A percentile compares a stretch with the other conserved stretches of the same genome.
Evolutionary conservation across 2,888 invertebrate species (phyloP).

Genomic region (Apodemia hepburni): DNA sequence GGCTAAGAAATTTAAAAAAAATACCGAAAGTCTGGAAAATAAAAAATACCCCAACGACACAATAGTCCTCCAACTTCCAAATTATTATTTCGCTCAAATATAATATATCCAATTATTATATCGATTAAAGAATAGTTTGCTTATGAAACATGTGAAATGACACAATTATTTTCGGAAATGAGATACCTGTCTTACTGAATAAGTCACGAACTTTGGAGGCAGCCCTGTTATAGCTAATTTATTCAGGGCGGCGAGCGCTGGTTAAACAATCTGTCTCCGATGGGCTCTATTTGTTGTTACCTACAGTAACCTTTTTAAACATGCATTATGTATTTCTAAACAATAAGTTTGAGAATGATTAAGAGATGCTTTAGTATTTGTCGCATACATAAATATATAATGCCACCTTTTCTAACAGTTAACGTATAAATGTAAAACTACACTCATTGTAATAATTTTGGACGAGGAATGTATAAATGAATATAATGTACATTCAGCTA

Average conservation of each 20-base stretch:
- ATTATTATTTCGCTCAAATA: too few relatives aligned
- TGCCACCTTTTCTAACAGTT: conserved; percentile 3
- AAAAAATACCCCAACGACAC: too few relatives aligned
- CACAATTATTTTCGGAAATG: too few relatives aligned
- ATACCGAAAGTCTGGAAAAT: too few relatives aligned
- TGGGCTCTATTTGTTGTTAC: conserved; percentile 24
- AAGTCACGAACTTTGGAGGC: background rate
- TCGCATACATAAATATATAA: conserved; percentile 12
- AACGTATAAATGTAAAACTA: conserved; percentile 3
- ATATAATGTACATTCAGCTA: background rate
- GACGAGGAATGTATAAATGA: conserved; percentile 7
- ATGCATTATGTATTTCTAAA: conserved; percentile 14
- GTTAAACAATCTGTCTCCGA: conserved; percentile 63
- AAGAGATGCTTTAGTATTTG: conserved; percentile 14
- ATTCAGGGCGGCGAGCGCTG: conserved; percentile 38
- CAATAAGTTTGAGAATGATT: conserved; percentile 13
- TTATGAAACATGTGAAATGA: too few relatives aligned
- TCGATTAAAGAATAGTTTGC: too few relatives aligned
- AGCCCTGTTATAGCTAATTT: conserved; percentile 43
- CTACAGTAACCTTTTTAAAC: conserved; percentile 14
- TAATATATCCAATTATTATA: too few relatives aligned
- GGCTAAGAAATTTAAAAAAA: too few relatives aligned
- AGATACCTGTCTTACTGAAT: too few relatives aligned
- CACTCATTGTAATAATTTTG: conserved; percentile 2
- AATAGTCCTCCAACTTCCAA: too few relatives aligned